Evolutionary conservation across 2,888 invertebrate species (phyloP), one percentile per base, ranked within the genome.

Genomic region (Allolobophora icterica): DNA sequence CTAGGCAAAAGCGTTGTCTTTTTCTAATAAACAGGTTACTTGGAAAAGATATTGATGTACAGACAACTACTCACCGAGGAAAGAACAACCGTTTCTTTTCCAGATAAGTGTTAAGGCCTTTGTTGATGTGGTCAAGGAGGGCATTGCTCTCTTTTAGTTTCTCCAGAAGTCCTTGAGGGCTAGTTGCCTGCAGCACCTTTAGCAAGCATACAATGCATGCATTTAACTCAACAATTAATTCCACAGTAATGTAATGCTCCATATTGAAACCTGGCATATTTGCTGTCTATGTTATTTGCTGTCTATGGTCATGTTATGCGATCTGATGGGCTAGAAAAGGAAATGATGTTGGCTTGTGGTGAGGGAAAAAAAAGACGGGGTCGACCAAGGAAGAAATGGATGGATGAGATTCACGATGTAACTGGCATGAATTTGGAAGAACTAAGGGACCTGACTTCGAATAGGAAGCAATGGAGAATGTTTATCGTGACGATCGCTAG

Each of bases 51-150:
- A n/a, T 30, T 6, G 52, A n/a, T n/a, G 17, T 4, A n/a, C 13
- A n/a, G n/a, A 6, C n/a, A 71, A 30, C 0, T 15, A 40, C n/a
- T 90, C 40, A 94, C 94, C 95, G 92, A 91, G 95, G 95, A 94
- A 95, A 95, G 94, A 95, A 95, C 42, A 95, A 94, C 92, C 95
- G 94, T 93, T 95, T 95, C 94, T 95, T 95, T 93, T 95, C 95
- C 52, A 95, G 93, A 93, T 95, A 95, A 52, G 94, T 95, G 93
- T 95, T 95, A 91, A 95, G 93, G 42, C 95, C 95, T 92, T 95
- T 95, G 94, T 95, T 95, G 93, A 95, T 95, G 92, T 95, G 95
- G 91, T 95, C 95, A 89, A 95, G 93, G 24, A 95, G 94, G 90
- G 92, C 94, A 91, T 95, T 95, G 92, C 94, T 94, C 93, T 95